These are phyloP conservation scores for Sinocyclocheilus anshuiensis DNA, from an alignment of 2,113 vertebrate genomes.

Conservation along the genomic window DNA sequence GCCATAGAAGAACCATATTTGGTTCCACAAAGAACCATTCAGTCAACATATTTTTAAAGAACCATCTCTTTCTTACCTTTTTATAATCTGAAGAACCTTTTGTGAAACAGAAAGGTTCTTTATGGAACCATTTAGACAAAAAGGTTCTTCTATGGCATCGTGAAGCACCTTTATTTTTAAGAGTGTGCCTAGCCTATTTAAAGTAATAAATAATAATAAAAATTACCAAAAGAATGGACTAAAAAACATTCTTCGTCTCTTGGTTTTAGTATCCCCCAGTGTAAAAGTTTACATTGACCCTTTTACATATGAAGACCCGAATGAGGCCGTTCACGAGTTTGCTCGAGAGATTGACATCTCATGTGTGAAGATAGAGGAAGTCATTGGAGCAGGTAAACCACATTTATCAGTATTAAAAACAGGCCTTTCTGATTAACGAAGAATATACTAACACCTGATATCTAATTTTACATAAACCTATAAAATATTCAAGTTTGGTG, in stretches of 20 bases:
- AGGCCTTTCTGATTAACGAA: not conserved
- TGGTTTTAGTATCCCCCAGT: slow-evolving; percentile 86
- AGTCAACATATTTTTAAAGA: too few species aligned
- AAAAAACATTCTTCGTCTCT: not conserved
- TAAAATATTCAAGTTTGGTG: not conserved
- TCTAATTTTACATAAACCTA: not conserved
- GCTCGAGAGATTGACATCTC: slow-evolving; percentile 99
- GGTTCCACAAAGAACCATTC: too few species aligned
- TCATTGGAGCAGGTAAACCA: slow-evolving; percentile 94
- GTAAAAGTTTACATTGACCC: slow-evolving; percentile 99
- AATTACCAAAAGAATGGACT: not conserved
- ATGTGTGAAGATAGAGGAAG: slow-evolving; percentile 98
- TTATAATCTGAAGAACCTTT: too few species aligned
- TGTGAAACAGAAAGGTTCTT: too few species aligned
- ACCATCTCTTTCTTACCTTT: too few species aligned
- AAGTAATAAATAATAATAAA: not conserved
- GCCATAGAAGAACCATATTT: too few species aligned
- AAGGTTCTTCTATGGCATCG: too few species aligned
- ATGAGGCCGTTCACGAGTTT: slow-evolving; percentile 95
- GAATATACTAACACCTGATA: not conserved
- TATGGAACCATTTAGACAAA: too few species aligned
- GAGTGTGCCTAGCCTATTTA: not conserved
- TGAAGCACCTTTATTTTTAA: too few species aligned
- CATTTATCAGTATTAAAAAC: not conserved
- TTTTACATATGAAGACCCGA: slow-evolving; percentile 97